Percentiles rank a stretch among this genome's conserved stretches.
These are phyloP conservation scores for Chaetura pelagica DNA, from an alignment of 2,113 vertebrate species.

Conservation along the genomic window DNA sequence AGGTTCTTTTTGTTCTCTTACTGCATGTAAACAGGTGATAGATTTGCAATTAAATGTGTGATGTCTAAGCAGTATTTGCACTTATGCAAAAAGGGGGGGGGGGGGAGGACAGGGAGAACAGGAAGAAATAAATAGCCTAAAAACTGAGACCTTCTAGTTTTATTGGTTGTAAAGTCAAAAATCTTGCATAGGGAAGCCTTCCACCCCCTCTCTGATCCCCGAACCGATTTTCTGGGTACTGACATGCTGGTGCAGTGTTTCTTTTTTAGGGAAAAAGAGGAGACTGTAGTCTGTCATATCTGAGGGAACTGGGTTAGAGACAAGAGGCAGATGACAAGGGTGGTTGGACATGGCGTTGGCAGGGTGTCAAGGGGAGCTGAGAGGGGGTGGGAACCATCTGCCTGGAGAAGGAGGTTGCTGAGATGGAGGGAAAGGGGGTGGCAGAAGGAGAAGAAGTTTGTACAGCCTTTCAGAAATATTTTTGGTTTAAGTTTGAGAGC, in stretches of 20 bases:
- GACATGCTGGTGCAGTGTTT: neutral
- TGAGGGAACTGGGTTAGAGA: conserved; percentile 44
- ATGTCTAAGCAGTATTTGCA: neutral
- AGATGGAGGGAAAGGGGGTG: neutral
- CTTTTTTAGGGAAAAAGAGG: conserved; percentile 28
- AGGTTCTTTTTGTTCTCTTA: conserved; percentile 20
- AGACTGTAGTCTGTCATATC: conserved; percentile 54
- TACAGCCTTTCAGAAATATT: neutral
- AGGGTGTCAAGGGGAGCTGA: conserved; percentile 44
- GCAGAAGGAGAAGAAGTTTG: conserved; percentile 28
- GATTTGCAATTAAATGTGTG: neutral
- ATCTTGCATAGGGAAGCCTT: neutral
- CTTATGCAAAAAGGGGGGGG: neutral
- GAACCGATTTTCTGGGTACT: neutral
- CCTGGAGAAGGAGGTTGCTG: conserved; percentile 27
- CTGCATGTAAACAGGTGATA: neutral
- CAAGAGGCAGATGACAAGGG: conserved; percentile 47
- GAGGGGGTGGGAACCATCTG: conserved; percentile 60
- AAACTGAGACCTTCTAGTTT: neutral
- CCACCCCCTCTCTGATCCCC: neutral
- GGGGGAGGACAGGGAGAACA: neutral
- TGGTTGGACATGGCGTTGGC: conserved; percentile 45
- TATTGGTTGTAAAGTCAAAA: neutral
- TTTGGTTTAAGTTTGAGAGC: neutral
- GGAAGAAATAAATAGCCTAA: neutral